Percentiles rank a stretch among this genome's conserved stretches.
Evolutionary conservation across 2,797 vertebrate species (phyloP).

Genomic region (Cossypha caffra): DNA sequence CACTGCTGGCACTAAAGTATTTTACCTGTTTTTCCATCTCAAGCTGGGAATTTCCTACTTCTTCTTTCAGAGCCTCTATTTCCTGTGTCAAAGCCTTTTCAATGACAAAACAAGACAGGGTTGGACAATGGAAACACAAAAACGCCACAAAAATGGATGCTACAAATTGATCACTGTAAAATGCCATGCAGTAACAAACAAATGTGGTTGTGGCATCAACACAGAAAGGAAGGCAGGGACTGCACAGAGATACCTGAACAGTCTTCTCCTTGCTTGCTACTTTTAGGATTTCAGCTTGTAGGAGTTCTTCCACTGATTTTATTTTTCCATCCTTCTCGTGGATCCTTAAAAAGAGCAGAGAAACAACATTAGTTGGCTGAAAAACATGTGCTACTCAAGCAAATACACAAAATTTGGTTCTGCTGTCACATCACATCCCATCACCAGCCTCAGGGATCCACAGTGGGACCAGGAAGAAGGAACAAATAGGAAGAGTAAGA

Average conservation of each 20-base stretch:
- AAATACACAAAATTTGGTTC: background rate
- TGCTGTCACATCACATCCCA: background rate
- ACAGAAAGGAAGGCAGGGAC: background rate
- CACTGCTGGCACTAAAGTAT: constrained; percentile 59
- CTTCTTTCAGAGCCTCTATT: constrained; percentile 86
- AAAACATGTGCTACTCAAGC: rapidly evolving
- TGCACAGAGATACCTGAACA: constrained; percentile 80
- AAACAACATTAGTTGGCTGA: background rate
- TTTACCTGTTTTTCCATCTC: constrained; percentile 86
- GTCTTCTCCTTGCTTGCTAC: constrained; percentile 82
- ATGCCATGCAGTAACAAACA: constrained; percentile 64
- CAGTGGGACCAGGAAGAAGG: background rate
- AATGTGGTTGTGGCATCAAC: constrained; percentile 57
- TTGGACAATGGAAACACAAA: constrained; percentile 80
- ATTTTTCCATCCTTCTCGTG: constrained; percentile 89
- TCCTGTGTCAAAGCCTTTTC: constrained; percentile 90
- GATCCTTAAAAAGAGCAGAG: constrained; percentile 76
- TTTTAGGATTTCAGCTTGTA: constrained; percentile 83
- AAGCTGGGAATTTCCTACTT: constrained; percentile 86
- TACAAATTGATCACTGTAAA: constrained; percentile 19
- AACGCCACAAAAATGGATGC: constrained; percentile 44
- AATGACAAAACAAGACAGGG: constrained; percentile 80
- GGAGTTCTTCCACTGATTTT: constrained; percentile 84
- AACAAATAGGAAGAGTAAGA: background rate
- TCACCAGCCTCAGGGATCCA: background rate